A percentile compares a stretch with the other conserved stretches of the same genome.
These are phyloP conservation scores for Protonemura montana DNA, from an alignment of 2,888 invertebrate genomes.

Conservation along the genomic window DNA sequence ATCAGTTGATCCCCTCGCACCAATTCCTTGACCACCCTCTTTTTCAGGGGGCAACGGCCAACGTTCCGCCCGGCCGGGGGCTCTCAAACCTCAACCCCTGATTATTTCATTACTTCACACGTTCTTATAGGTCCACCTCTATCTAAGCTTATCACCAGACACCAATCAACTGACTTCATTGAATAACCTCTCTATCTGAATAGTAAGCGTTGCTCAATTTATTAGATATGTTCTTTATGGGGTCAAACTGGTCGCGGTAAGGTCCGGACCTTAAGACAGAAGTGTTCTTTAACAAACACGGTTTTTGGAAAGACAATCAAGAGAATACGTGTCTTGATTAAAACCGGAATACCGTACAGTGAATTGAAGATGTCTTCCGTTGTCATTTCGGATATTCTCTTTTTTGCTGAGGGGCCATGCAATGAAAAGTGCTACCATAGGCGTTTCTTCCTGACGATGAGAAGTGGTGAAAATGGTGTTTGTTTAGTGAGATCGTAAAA, in stretches of 20 bases:
- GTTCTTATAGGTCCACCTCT: not conserved
- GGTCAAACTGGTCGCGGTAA: not conserved
- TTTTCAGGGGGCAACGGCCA: not conserved
- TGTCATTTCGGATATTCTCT: not conserved
- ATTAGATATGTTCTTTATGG: not conserved
- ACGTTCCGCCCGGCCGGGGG: no score
- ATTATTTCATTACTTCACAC: not conserved
- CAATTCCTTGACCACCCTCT: not conserved
- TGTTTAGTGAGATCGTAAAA: not conserved
- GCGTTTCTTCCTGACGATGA: not conserved
- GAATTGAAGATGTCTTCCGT: not conserved
- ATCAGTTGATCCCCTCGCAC: not conserved
- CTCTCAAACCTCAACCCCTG: not conserved
- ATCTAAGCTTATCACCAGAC: no score
- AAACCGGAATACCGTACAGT: not conserved
- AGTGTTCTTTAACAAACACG: not conserved
- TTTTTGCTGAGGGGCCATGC: not conserved
- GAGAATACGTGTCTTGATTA: conserved; percentile 7
- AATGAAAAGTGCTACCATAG: conserved; percentile 7
- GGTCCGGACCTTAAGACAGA: not conserved
- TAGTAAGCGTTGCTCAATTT: not conserved
- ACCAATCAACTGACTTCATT: no score
- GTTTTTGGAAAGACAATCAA: not conserved
- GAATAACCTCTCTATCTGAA: not conserved
- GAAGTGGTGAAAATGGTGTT: conserved; percentile 12